These are phyloP conservation scores for Mesoligia furuncula DNA, from an alignment of 2,888 invertebrate genomes.

Conservation along the genomic window DNA sequence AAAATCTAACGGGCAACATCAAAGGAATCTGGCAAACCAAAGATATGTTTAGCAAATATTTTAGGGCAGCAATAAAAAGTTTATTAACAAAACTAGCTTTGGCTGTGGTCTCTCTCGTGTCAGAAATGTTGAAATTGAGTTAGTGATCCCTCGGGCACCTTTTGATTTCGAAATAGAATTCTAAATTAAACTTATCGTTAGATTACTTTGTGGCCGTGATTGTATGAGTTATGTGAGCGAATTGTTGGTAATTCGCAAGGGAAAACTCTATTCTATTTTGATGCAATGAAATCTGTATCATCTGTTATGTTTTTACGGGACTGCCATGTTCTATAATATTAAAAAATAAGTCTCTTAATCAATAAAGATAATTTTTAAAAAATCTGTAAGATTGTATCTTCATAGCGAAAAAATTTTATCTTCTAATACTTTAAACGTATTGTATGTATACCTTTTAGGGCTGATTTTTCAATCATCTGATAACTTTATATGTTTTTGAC, in stretches of 20 bases:
- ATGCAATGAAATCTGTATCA: neutral
- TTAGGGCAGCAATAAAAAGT: slow-evolving; percentile 57
- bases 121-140: slow-evolving; percentile 48
- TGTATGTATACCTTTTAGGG: too few species aligned
- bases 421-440: neutral
- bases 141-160: slow-evolving; percentile 33
- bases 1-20: slow-evolving; percentile 56
- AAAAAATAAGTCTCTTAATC: too few species aligned
- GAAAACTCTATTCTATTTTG: neutral
- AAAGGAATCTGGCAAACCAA: slow-evolving; percentile 56
- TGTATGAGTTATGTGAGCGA: slow-evolving; percentile 2
- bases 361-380: too few species aligned
- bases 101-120: slow-evolving; percentile 41
- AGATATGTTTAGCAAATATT: slow-evolving; percentile 54
- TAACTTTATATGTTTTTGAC: too few species aligned
- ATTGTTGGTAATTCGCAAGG: slow-evolving; percentile 12
- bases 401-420: neutral
- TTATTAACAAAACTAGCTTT: slow-evolving; percentile 50
- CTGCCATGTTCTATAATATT: too few species aligned
- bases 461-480: too few species aligned
- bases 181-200: slow-evolving; percentile 44
- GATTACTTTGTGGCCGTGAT: slow-evolving; percentile 18
- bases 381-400: too few species aligned
- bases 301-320: neutral
- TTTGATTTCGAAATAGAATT: slow-evolving; percentile 38